A percentile compares a stretch with the other conserved stretches of the same genome.
Evolutionary conservation across 2,888 invertebrate species (phyloP).

Genomic region (Stenodera caucasica): DNA sequence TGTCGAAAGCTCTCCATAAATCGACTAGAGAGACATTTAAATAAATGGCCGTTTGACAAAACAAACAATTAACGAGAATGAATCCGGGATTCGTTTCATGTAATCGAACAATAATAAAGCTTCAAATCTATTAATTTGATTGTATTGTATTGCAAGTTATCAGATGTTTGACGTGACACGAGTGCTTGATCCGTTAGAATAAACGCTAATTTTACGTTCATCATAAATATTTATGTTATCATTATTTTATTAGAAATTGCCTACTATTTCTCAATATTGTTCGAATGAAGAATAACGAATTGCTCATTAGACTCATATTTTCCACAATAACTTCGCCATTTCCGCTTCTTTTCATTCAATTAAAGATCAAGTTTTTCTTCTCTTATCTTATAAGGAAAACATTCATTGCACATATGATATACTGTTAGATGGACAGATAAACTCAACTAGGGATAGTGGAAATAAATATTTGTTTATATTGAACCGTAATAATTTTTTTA

Average conservation of each 20-base stretch:
- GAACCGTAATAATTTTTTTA: not conserved
- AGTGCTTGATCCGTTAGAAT: not conserved
- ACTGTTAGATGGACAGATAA: slow-evolving; percentile 18
- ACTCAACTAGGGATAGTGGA: slow-evolving; percentile 20
- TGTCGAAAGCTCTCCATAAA: no score
- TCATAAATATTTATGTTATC: not conserved
- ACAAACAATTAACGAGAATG: no score
- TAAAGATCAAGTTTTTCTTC: slow-evolving; percentile 8
- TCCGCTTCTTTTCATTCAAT: slow-evolving; percentile 27
- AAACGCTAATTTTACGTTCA: not conserved
- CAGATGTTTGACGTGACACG: not conserved
- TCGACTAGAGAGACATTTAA: no score
- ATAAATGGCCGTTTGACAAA: no score
- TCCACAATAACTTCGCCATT: no score
- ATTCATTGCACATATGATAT: slow-evolving; percentile 24
- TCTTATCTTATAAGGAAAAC: no score
- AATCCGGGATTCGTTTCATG: no score
- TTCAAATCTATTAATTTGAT: no score
- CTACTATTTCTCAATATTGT: not conserved
- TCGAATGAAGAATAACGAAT: not conserved
- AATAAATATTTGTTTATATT: slow-evolving; percentile 12
- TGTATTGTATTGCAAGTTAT: not conserved
- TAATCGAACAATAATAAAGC: no score
- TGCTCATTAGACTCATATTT: no score
- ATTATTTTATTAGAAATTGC: not conserved